Conservation (phyloP, 2,888 invertebrate species). For the Troglohyphantes excavatus region DNA sequence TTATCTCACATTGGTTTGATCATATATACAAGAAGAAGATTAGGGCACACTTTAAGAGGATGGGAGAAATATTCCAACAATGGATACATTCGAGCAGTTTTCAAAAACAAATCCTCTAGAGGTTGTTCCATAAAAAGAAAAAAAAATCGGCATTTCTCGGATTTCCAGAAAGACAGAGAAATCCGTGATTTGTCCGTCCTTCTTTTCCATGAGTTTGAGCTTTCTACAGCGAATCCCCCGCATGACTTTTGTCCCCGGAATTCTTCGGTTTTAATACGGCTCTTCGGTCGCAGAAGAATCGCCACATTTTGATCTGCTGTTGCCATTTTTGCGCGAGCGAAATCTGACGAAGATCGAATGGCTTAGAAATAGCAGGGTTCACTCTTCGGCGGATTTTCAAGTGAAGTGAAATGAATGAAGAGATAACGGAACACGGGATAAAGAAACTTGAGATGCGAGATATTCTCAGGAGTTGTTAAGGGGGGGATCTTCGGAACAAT, state of each 20-base stretch:
- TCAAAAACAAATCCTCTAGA: neutral
- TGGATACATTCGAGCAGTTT: neutral
- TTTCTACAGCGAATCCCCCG: neutral
- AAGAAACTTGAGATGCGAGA: too few species aligned
- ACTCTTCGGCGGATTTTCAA: too few species aligned
- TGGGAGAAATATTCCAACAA: neutral
- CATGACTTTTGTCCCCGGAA: neutral
- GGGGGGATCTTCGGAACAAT: too few species aligned
- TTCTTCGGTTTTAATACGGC: neutral
- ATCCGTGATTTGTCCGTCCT: neutral
- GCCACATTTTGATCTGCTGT: neutral
- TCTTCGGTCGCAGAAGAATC: neutral
- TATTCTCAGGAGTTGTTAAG: too few species aligned
- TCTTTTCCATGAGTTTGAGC: neutral
- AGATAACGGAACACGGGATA: too few species aligned
- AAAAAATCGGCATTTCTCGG: neutral
- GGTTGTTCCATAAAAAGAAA: neutral
- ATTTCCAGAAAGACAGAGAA: neutral
- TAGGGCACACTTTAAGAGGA: neutral
- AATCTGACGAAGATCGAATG: neutral
- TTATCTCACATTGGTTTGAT: too few species aligned
- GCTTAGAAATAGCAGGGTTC: neutral
- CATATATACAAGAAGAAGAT: neutral
- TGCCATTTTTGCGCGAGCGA: neutral
- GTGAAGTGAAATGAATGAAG: too few species aligned